Conservation (phyloP, 2,797 vertebrate species). For the Capromys pilorides region DNA sequence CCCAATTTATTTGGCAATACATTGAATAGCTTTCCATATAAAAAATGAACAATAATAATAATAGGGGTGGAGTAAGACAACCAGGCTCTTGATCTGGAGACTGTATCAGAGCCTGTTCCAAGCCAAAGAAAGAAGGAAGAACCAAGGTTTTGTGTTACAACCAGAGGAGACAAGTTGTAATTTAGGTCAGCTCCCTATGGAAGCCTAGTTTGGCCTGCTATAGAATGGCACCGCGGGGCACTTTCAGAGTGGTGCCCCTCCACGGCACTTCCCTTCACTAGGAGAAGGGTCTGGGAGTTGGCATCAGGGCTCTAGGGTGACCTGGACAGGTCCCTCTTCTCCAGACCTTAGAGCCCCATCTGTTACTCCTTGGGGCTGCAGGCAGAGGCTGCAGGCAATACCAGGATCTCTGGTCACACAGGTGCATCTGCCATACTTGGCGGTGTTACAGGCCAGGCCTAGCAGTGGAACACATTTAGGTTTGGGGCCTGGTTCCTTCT, state of each 20-base stretch:
- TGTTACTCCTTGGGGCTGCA: background rate
- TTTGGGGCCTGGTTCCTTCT: background rate
- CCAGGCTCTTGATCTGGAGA: background rate
- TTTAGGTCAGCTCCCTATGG: background rate
- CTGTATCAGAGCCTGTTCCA: background rate
- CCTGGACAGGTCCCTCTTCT: background rate
- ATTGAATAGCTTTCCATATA: background rate
- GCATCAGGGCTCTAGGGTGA: background rate
- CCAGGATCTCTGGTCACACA: background rate
- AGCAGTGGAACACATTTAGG: background rate
- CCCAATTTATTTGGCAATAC: constrained; percentile 4
- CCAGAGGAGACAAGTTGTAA: background rate
- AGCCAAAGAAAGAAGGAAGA: constrained; percentile 17
- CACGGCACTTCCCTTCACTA: background rate
- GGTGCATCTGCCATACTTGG: background rate
- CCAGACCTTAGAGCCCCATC: background rate
- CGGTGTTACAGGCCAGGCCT: background rate
- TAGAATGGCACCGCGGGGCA: background rate
- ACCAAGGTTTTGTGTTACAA: constrained; percentile 7
- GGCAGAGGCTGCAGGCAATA: background rate
- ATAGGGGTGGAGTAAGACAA: background rate
- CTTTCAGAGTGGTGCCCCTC: background rate
- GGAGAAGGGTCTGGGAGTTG: background rate
- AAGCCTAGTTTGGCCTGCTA: background rate
- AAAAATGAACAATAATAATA: background rate